Evolutionary conservation across 2,797 vertebrate genomes (phyloP), one percentile per base, ranked within the genome.

Genomic region (Phrynocephalus guinanensis): DNA sequence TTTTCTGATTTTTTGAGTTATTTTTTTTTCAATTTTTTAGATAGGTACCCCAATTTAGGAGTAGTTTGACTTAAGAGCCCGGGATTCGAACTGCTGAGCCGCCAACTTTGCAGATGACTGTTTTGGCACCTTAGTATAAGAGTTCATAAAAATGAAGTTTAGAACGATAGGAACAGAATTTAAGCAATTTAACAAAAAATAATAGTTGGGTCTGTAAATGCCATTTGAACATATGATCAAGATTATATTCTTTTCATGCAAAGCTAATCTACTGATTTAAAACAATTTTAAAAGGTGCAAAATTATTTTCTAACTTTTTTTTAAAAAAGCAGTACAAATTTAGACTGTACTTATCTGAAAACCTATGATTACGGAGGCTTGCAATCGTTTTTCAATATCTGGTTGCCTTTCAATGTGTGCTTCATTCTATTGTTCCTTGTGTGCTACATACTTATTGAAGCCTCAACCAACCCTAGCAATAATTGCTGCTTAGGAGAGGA

Each of bases 351-450:
- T 82, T 90, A 88, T 91, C 87, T 90, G 91, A 89, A 83, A 89
- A 88, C 60, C 90, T 48, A 1, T 91, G 94, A 96, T 93, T 93
- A 93, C 71, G 82, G 83, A 87, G 70, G 38, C 91, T n/a, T 92
- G 44, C 83, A 93, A 95, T 94, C 13, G 87, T 90, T 93, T 89
- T 86, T 93, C 87, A 56, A 86, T 90, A 30, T 90, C 92, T 92
- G 48, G 72, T 91, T 90, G 87, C 87, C 91, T 89, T 91, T 94
- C 93, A 85, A 88, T 50, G 48, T 0, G 0, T 22, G 82, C 70
- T 20, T 93, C 89, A 94, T 91, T 83, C 93, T 82, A 95, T 94
- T 95, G 93, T 93, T 92, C 77, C 60, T 75, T 75, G 82, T 82
- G 76, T 67, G 24, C 15, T 15, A 18, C 10, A 76, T 88, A 91